Base-by-base conservation (phyloP, 2,888 invertebrate species). In the Iphiclides podalirius region DNA sequence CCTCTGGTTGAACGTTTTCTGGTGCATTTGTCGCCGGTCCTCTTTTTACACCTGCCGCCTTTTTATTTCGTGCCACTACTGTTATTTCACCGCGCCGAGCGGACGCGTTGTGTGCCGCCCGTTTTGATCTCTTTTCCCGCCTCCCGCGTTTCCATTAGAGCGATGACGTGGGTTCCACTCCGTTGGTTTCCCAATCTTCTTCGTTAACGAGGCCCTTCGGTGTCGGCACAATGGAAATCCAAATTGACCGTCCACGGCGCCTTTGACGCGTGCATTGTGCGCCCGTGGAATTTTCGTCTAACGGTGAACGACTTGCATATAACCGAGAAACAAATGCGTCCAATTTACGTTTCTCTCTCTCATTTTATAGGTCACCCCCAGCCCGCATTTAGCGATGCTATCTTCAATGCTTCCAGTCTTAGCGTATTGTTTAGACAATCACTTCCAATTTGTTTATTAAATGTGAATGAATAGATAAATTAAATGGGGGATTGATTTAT, bases 211-310 rank as follows among this genome's bases (percentile, higher is more conserved):
- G 37, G 43, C 42, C 48, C 48, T 43, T 49, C 23, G n/a, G 42
- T 11, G 13, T 9, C 17, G 9, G 20, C 38, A 36, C 38, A 43
- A 49, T 38, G 31, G 41, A 33, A 43, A 23, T 26, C 23, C 37
- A 43, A 43, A 43, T 43, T 38, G 43, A 38, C 33, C 43, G 37
- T 42, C 42, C 9, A 43, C 48, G 41, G 6, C 33, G 36, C 23
- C 35, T 47, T 42, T 28, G 34, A 42, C 37, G 48, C 48, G 26
- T 38, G 36, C 34, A 42, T 43, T 49, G 43, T 43, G 14, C 2
- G 12, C 2, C 33, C n/a, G 23, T 26, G 31, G 31, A 45, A 31
- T 45, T 45, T 37, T 12, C 36, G 13, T 16, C 31, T 46, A 46
- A 46, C 45, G 45, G 45, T 46, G 4, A 20, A 17, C 36, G n/a